Evolutionary conservation across 2,888 invertebrate genomes (phyloP).

Genomic region (Loripinus fragilis): DNA sequence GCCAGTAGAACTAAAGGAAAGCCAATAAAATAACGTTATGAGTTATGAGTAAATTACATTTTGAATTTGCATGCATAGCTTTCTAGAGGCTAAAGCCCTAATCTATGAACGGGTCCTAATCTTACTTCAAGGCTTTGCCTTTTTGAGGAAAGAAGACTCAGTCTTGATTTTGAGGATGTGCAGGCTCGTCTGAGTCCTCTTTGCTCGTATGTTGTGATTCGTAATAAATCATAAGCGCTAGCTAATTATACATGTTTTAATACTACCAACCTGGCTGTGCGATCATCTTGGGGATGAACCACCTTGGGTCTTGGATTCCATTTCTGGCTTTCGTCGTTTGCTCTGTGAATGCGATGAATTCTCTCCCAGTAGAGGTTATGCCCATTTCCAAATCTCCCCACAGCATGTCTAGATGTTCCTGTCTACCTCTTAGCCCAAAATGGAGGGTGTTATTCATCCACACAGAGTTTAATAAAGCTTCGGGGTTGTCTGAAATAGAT

Average conservation of each 20-base stretch:
- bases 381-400: slow-evolving; percentile 36
- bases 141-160: neutral
- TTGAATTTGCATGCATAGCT: no score
- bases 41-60: no score
- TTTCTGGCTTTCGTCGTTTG: slow-evolving; percentile 37
- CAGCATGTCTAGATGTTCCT: slow-evolving; percentile 30
- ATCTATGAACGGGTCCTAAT: neutral
- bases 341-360: slow-evolving; percentile 32
- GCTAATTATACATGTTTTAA: no score
- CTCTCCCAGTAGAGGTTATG: slow-evolving; percentile 22
- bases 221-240: neutral
- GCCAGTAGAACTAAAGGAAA: no score
- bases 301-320: slow-evolving; percentile 6
- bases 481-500: slow-evolving; percentile 26
- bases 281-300: slow-evolving; percentile 27
- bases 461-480: slow-evolving; percentile 27
- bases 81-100: neutral
- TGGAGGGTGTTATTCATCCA: slow-evolving; percentile 37
- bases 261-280: slow-evolving; percentile 22
- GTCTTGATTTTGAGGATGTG: neutral
- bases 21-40: no score
- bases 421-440: slow-evolving; percentile 35
- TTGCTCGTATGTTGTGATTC: neutral
- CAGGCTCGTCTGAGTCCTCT: neutral
- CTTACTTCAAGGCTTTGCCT: neutral